Evolutionary conservation across 2,888 invertebrate species (phyloP), one percentile per base, ranked within the genome.

Genomic region (Unio pictorum): DNA sequence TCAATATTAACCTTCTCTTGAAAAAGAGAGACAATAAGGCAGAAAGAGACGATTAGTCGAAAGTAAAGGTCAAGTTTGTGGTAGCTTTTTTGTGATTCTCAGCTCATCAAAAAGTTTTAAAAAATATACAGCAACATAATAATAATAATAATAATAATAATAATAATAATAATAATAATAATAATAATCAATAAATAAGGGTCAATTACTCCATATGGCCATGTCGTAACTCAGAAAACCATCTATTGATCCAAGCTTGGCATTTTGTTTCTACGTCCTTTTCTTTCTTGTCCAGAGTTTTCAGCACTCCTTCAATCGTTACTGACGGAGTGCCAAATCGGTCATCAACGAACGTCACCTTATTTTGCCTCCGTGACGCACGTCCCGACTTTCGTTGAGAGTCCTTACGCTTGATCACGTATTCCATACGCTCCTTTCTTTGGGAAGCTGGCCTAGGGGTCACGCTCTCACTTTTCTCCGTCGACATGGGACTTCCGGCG

Each of bases 231-330:
- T 45, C 45, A 45, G 45, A 45, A 45, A 45, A 45, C 8, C 45
- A 45, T 45, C 45, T 68, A 45, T 75, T 67, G 45, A 77, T 69
- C 77, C 77, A 77, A 2, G 73, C 59, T 45, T 75, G 77, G 66
- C 77, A 77, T 54, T 77, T 77, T 18, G 63, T 66, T 55, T 77
- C 77, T 7, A 65, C 64, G 56, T 77, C 77, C 64, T 69, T 72
- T 34, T 67, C 67, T 2, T 74, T 75, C 11, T 64, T 72, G 34
- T 77, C 72, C 26, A 77, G 56, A 4, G 74, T 66, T 26, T 73
- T 69, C 3, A 77, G 62, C 55, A 77, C 70, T 61, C 72, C 77
- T 30, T 69, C 60, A 60, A 77, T 73, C 18, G 71, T 73, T 62
- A 72, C 72, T 63, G 15, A 45, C 11, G 77, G 77, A 59, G 66